Percentiles rank a stretch among this genome's conserved stretches.
phyloP scores from a whole-genome alignment of 2,113 vertebrate species.

The Pavo muticus region DNA sequence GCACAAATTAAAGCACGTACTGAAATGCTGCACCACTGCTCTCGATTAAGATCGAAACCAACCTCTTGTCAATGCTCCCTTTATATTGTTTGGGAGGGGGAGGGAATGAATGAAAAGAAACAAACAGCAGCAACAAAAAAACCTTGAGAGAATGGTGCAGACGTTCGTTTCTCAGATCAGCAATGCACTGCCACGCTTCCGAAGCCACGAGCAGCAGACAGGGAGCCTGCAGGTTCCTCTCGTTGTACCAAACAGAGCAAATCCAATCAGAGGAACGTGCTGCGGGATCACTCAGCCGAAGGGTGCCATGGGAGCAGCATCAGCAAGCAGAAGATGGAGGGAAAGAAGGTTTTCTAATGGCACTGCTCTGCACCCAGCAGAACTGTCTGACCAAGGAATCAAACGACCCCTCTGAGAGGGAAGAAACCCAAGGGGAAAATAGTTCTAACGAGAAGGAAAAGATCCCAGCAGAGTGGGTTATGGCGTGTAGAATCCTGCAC shows the following conservation, averaged over 20 bases:
- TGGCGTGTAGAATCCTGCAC: not conserved
- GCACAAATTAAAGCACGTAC: not conserved
- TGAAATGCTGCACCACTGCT: not conserved
- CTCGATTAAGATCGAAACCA: constrained; percentile 15
- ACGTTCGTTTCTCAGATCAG: constrained; percentile 59
- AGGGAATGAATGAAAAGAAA: constrained; percentile 18
- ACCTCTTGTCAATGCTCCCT: not conserved
- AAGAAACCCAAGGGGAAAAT: not conserved
- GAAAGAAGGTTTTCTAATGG: constrained; percentile 56
- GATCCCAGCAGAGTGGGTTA: not conserved
- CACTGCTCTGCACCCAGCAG: constrained; percentile 20
- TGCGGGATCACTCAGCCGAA: constrained; percentile 29
- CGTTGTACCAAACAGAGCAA: constrained; percentile 59
- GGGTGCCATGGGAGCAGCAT: not conserved
- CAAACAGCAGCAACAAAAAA: not conserved
- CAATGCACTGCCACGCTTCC: not conserved
- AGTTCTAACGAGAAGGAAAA: not conserved
- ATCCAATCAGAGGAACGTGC: constrained; percentile 65
- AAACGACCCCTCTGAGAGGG: not conserved
- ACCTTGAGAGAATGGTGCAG: not conserved
- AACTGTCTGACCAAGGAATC: not conserved
- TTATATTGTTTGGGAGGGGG: not conserved
- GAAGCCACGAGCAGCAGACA: constrained; percentile 7
- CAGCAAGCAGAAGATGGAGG: constrained; percentile 19
- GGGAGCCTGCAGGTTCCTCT: constrained; percentile 48